Base-by-base conservation (phyloP, 2,888 invertebrate species). In the Hydraecia micacea region DNA sequence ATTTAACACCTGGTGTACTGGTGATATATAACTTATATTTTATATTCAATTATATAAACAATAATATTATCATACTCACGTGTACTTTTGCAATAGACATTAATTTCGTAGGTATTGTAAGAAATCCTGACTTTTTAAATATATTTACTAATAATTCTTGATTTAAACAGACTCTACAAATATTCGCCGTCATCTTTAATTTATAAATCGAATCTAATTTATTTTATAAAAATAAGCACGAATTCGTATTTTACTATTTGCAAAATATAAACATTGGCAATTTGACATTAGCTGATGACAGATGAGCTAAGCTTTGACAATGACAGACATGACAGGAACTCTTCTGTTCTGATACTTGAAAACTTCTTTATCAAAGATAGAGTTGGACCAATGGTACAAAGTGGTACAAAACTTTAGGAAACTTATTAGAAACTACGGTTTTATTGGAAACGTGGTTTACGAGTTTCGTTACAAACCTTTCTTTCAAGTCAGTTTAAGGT, bases 121-220 rank as follows among this genome's bases (percentile, higher is more conserved):
- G 77, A 65, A 90, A 86, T 36, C 91, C 91, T 36, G 89, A 86
- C 83, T 88, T 90, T 77, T 89, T 85, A 89, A 95, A 96, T 79
- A 96, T 93, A 88, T 88, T 92, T 46, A 88, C 88, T 71, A 93
- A 84, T 18, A 85, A 83, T 39, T 90, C 92, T 62, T 88, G 83
- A 68, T 86, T 82, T 84, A 96, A 91, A 88, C 96, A 96, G 55
- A 94, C 82, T 89, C 96, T 93, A 83, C 96, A 96, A 65, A 82
- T 80, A 88, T 84, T 91, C 11, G 36, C 36, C 39, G 76, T 70
- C 88, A 86, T 88, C 76, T 78, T 82, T 13, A 46, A 15, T 36
- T 6, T 66, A 21, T 25, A 7, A 49, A 73, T 65, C 2, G 5
- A 63, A 25, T 65, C 2, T 7, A 63, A 25, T 58, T 18, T 39